Percentiles rank a stretch among this genome's conserved stretches.
Conservation (phyloP, 92 coral and sea anemone genomes). For the Phenganax marumi region DNA sequence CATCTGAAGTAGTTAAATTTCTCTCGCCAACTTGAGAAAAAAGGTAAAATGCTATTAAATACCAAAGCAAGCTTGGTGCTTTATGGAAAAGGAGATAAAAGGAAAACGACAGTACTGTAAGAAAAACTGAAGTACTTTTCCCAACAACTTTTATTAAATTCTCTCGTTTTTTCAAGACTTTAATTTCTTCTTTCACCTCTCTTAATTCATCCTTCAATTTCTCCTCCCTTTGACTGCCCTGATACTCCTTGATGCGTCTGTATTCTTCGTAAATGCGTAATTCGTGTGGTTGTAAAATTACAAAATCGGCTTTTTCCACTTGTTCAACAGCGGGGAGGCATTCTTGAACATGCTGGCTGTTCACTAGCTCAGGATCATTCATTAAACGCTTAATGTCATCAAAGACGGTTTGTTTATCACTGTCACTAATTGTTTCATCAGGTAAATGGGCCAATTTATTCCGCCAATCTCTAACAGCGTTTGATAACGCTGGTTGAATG, state of each 20-base stretch:
- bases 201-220: not conserved
- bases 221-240: not conserved
- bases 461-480: slow-evolving; percentile 54
- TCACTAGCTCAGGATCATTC: slow-evolving; percentile 55
- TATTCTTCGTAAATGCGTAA: not conserved
- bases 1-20: not conserved
- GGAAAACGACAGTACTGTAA: not conserved
- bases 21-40: slow-evolving; percentile 22
- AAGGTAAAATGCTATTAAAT: not conserved
- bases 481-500: slow-evolving; percentile 23
- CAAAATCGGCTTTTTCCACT: not conserved
- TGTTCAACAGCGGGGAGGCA: not conserved
- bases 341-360: not conserved
- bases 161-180: not conserved
- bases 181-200: not conserved
- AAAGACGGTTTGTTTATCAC: slow-evolving; percentile 53
- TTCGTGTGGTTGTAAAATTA: not conserved
- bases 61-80: not conserved
- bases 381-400: slow-evolving; percentile 51
- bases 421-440: slow-evolving; percentile 52
- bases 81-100: not conserved
- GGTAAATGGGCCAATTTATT: slow-evolving; percentile 77
- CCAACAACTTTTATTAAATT: not conserved
- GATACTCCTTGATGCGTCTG: not conserved
- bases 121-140: not conserved